phyloP scores from a whole-genome alignment of 2,113 vertebrate species.

The Sphyrna mokarran region DNA sequence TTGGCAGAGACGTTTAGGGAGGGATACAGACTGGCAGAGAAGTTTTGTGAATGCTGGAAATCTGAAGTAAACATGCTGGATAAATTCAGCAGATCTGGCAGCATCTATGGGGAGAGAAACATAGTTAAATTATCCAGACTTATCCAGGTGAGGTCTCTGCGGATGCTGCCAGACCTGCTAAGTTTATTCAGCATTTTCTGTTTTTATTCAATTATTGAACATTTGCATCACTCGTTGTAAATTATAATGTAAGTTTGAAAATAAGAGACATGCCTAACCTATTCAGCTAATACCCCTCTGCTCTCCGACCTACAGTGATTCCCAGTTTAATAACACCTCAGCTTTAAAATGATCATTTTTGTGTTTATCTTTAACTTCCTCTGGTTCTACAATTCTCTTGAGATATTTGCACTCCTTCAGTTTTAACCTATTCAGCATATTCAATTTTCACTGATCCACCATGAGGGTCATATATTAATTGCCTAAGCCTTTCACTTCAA shows the following conservation, averaged over 20 bases:
- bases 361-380: not conserved
- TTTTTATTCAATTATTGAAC: not conserved
- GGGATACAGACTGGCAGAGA: too few relatives aligned
- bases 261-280: not conserved
- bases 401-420: not conserved
- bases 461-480: not conserved
- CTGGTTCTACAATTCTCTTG: not conserved
- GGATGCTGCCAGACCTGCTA: too few relatives aligned
- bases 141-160: too few relatives aligned
- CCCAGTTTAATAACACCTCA: not conserved
- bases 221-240: not conserved
- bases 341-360: not conserved
- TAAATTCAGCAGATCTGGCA: too few relatives aligned
- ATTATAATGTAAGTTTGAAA: not conserved
- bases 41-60: too few relatives aligned
- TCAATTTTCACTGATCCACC: not conserved
- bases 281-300: not conserved
- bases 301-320: not conserved
- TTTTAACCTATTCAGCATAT: not conserved
- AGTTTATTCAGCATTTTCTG: too few relatives aligned
- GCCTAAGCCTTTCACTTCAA: not conserved
- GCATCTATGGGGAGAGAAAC: too few relatives aligned
- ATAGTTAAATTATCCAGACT: too few relatives aligned
- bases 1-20: too few relatives aligned
- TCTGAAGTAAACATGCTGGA: too few relatives aligned